Conservation (phyloP, 2,113 vertebrate genomes). For the Picathartes gymnocephalus region DNA sequence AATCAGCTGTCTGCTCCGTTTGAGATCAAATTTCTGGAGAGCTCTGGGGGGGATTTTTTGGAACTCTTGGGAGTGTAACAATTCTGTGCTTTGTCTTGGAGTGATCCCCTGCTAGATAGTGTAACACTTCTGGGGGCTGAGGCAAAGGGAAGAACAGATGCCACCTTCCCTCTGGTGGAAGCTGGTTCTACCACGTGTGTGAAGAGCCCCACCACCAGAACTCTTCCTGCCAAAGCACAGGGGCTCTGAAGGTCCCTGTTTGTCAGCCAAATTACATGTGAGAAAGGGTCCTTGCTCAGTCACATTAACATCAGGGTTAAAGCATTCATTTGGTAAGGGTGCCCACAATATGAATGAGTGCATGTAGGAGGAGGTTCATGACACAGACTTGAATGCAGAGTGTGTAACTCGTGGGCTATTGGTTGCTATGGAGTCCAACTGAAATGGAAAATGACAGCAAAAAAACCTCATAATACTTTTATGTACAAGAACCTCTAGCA, state of each 20-base stretch:
- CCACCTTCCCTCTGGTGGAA: background rate
- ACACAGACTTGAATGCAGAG: background rate
- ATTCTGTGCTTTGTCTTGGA: background rate
- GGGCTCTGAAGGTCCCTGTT: background rate
- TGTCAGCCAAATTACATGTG: background rate
- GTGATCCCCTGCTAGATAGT: background rate
- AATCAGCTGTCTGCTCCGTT: background rate
- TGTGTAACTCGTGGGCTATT: background rate
- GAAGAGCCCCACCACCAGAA: background rate
- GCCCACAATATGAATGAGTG: background rate
- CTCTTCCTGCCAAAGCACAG: background rate
- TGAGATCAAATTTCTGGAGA: background rate
- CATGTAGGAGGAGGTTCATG: background rate
- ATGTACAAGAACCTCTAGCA: background rate
- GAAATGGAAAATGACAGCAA: conserved; percentile 5
- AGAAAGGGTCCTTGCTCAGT: background rate
- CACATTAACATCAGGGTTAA: background rate
- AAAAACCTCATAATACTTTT: background rate
- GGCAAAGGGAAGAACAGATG: background rate
- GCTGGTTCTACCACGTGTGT: background rate
- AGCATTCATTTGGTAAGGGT: background rate
- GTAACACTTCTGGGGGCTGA: background rate
- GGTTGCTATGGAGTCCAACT: conserved; percentile 54
- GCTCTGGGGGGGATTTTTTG: background rate
- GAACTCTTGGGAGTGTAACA: background rate